Conservation (phyloP, 2,113 vertebrate genomes). For the Xyliphius kryptos region DNA sequence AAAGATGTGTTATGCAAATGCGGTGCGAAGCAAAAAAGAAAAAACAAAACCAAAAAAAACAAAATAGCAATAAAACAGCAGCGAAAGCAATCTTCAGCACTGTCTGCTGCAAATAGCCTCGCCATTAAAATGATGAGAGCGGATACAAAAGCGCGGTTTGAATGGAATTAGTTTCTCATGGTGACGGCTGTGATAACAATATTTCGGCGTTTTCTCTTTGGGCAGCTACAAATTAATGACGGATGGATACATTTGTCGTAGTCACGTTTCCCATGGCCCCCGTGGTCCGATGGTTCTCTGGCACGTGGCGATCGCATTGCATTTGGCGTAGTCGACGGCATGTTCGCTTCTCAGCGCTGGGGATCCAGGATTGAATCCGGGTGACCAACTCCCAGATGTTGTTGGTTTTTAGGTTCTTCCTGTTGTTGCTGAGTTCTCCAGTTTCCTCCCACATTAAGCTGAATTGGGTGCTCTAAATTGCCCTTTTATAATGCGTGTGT, state of each 20-base stretch:
- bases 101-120: conserved; percentile 16
- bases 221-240: neutral
- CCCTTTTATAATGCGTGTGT: no score
- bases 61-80: conserved; percentile 22
- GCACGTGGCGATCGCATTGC: no score
- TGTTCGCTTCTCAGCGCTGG: no score
- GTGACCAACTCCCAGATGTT: no score
- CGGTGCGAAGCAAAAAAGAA: conserved; percentile 30
- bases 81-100: conserved; percentile 28
- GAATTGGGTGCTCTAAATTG: no score
- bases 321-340: no score
- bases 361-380: no score
- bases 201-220: neutral
- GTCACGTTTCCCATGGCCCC: neutral
- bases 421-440: no score
- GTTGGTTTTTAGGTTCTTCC: no score
- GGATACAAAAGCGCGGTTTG: conserved; percentile 23
- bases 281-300: neutral
- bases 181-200: neutral
- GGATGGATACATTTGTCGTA: neutral
- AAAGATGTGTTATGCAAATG: conserved; percentile 38
- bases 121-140: conserved; percentile 11
- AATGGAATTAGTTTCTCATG: neutral
- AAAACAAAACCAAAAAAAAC: conserved; percentile 23
- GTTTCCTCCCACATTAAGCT: no score